Evolutionary conservation across 2,888 invertebrate species (phyloP), one percentile per base, ranked within the genome.

Genomic region (Aporophyla lueneburgensis): DNA sequence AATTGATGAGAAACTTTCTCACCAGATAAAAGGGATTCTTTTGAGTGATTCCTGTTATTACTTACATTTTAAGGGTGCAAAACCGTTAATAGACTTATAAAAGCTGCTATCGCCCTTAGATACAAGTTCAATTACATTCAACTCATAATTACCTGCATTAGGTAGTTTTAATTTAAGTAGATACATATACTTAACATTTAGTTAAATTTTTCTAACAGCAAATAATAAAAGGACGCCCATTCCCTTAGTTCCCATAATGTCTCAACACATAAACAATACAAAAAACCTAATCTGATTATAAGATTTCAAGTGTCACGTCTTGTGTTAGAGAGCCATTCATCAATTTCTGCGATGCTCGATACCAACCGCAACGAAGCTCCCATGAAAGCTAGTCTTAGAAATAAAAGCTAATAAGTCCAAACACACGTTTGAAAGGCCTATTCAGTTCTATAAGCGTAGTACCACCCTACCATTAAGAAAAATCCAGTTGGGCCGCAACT

Each of bases 321-420:
- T 82, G 83, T 80, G 74, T 86, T 90, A 85, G 85, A 86, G 89
- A 88, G 80, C 80, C 81, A 89, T 89, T 86, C 82, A 88, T 89
- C 83, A 90, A 90, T 88, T 88, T 87, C 74, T 78, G 81, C 78
- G 80, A 87, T 81, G 74, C 74, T 74, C 77, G 84, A 87, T 83
- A 84, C 70, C 75, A 73, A 83, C 82, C 87, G 74, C 87, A 88
- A 80, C 85, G 88, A 76, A 89, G 88, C 91, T 93, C 93, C 92
- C 93, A 94, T 93, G 92, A 92, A 92, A 93, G 93, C 92, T 94
- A 94, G 94, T 91, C 92, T 93, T 93, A 94, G 93, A 94, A 95
- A 94, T 95, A 94, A 95, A 94, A 94, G 93, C 94, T 95, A 94
- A 95, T 95, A 96, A 95, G 93, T 93, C 91, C 93, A 93, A 95